These are phyloP conservation scores for Tauraco erythrolophus DNA, from an alignment of 2,113 vertebrate species.

Conservation along the genomic window DNA sequence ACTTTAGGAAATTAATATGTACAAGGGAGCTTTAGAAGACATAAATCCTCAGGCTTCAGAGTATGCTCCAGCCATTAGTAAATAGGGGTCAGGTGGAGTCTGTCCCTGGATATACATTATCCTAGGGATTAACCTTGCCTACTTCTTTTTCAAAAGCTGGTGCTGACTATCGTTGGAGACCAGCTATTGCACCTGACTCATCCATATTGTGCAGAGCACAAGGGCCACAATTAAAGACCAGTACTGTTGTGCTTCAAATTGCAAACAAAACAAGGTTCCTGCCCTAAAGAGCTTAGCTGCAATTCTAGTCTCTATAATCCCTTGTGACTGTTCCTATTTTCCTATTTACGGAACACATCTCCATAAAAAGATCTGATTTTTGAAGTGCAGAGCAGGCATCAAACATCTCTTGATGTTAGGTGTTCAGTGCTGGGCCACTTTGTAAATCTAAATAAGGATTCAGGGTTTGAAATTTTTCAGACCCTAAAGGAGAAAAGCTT, in stretches of 20 bases:
- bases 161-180: accelerated
- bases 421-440: background rate
- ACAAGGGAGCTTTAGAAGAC: background rate
- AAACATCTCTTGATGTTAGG: accelerated
- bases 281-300: background rate
- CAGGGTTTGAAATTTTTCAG: background rate
- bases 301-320: background rate
- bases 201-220: background rate
- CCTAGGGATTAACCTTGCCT: background rate
- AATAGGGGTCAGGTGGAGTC: background rate
- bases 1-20: background rate
- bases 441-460: background rate
- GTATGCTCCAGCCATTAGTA: background rate
- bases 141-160: background rate
- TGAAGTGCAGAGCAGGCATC: background rate
- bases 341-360: background rate
- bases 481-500: background rate
- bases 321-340: background rate
- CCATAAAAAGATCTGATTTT: background rate
- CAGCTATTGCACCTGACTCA: background rate
- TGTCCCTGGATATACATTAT: background rate
- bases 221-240: background rate
- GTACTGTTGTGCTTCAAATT: background rate
- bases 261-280: background rate
- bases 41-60: background rate